phyloP scores from a whole-genome alignment of 2,113 vertebrate genomes.

The Pogona vitticeps region DNA sequence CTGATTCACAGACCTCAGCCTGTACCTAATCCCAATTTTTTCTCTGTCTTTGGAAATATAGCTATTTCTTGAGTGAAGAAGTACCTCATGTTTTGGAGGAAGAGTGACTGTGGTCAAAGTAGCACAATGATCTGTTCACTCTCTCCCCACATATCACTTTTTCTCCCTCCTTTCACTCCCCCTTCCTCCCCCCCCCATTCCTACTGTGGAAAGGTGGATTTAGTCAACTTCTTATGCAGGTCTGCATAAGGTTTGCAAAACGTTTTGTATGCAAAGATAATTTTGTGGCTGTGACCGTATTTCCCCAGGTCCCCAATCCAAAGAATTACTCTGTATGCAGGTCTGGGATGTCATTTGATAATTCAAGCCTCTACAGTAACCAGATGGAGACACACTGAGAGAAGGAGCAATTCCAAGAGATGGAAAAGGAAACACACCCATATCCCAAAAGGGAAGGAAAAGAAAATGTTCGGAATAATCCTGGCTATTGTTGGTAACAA shows the following conservation, averaged over 20 bases:
- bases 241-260: neutral
- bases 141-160: too few species aligned
- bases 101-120: neutral
- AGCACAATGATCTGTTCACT: too few species aligned
- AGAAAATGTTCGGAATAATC: constrained; percentile 39
- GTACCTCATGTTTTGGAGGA: neutral
- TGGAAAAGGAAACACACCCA: constrained; percentile 16
- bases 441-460: constrained; percentile 40
- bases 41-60: neutral
- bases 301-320: neutral
- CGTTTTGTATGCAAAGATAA: neutral
- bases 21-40: too few species aligned
- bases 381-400: neutral
- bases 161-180: too few species aligned
- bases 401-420: neutral
- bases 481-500: constrained; percentile 56
- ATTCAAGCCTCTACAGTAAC: neutral
- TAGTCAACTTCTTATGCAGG: neutral
- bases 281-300: neutral
- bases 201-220: neutral
- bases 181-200: neutral
- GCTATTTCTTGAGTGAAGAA: neutral
- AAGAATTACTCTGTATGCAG: neutral
- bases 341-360: neutral
- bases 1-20: too few species aligned